Percentiles rank a stretch among this genome's conserved stretches.
phyloP scores from a whole-genome alignment of 2,888 invertebrate genomes.

The Dicycla oo region DNA sequence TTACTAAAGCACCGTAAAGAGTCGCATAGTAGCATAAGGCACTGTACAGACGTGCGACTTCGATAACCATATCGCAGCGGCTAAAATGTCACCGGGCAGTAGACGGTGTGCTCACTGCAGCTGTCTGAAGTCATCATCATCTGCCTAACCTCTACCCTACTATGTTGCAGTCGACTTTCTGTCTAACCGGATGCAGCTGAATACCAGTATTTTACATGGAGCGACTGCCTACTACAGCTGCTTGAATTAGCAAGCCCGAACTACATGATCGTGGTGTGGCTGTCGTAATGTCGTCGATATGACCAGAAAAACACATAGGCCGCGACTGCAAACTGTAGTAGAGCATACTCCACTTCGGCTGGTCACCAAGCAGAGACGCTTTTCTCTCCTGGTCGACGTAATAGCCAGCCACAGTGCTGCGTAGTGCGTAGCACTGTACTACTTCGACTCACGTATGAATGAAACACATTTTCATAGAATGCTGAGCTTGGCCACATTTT shows the following conservation, averaged over 20 bases:
- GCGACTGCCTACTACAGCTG: neutral
- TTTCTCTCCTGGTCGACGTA: neutral
- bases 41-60: conserved; percentile 4
- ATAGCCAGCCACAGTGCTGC: neutral
- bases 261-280: neutral
- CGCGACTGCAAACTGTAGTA: neutral
- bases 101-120: neutral
- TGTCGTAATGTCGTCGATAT: neutral
- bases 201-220: neutral
- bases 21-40: conserved; percentile 8
- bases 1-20: conserved; percentile 14
- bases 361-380: neutral
- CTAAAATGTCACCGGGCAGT: neutral
- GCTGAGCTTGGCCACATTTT: neutral
- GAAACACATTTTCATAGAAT: neutral
- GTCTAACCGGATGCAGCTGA: neutral
- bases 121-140: neutral
- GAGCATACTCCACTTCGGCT: neutral
- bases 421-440: neutral
- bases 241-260: neutral
- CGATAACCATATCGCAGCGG: too few species aligned
- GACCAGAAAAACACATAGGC: neutral
- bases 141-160: neutral
- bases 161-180: neutral
- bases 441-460: neutral